Evolutionary conservation across 2,888 invertebrate genomes (phyloP).

Genomic region (Meganola albula): DNA sequence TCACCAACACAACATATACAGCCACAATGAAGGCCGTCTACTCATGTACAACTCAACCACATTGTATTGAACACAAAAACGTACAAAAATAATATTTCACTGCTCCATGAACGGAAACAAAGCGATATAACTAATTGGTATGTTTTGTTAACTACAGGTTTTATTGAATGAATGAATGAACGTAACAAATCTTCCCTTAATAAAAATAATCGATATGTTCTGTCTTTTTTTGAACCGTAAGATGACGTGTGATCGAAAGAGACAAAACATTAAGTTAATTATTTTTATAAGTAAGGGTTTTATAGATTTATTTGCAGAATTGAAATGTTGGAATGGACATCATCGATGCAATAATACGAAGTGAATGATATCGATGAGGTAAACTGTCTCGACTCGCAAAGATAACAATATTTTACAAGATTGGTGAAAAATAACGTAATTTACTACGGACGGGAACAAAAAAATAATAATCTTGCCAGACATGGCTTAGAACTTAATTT

Average conservation of each 20-base stretch:
- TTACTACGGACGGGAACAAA: constrained; percentile 74
- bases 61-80: constrained; percentile 46
- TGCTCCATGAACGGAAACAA: constrained; percentile 49
- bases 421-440: constrained; percentile 47
- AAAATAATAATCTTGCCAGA: constrained; percentile 41
- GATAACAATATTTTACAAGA: constrained; percentile 41
- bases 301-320: too few relatives aligned
- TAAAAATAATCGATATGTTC: too few relatives aligned
- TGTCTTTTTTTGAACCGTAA: too few relatives aligned
- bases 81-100: constrained; percentile 56
- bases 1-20: constrained; percentile 55
- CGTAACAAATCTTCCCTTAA: constrained; percentile 48
- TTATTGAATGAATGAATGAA: constrained; percentile 33
- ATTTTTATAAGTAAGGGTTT: too few relatives aligned
- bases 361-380: constrained; percentile 34
- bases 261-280: too few relatives aligned
- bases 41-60: constrained; percentile 38
- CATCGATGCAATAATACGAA: constrained; percentile 26
- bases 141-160: constrained; percentile 50
- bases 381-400: constrained; percentile 31
- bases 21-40: constrained; percentile 51
- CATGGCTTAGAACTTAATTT: constrained; percentile 34
- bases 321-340: constrained; percentile 64
- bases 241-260: too few relatives aligned
- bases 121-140: constrained; percentile 56